phyloP scores from a whole-genome alignment of 2,797 vertebrate species.

The Pipistrellus kuhlii region DNA sequence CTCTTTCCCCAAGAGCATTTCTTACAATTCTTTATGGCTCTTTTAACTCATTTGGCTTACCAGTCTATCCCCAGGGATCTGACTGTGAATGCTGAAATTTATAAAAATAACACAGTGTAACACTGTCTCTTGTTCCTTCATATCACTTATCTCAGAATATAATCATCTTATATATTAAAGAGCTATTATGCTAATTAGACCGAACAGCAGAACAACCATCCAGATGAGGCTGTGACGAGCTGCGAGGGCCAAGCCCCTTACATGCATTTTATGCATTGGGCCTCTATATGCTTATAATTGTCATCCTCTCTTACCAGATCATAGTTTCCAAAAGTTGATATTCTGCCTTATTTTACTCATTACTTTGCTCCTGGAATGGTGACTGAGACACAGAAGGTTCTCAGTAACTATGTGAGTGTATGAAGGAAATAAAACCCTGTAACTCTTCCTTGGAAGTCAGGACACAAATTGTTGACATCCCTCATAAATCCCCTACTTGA shows the following conservation, averaged over 20 bases:
- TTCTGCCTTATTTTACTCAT: neutral
- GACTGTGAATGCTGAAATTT: constrained; percentile 23
- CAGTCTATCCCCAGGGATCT: neutral
- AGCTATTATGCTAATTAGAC: no score
- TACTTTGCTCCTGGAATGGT: neutral
- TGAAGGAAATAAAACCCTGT: neutral
- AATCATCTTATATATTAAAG: neutral
- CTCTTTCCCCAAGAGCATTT: neutral
- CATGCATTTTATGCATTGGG: no score
- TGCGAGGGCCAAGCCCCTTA: no score
- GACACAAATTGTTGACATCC: neutral
- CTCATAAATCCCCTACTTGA: neutral
- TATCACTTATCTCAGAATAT: neutral
- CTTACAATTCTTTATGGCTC: neutral
- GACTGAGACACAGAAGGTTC: neutral
- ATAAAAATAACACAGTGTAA: neutral
- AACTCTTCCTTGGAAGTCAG: neutral
- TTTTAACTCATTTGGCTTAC: constrained; percentile 12
- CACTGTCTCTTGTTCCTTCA: neutral
- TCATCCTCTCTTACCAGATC: neutral
- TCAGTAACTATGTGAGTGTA: neutral
- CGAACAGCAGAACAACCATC: no score
- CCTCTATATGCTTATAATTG: neutral
- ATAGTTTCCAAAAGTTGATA: neutral
- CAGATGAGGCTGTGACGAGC: fast-evolving